These are phyloP conservation scores for Caenorhabditis inopinata DNA, from an alignment of 1,140 invertebrate genomes.

Conservation along the genomic window DNA sequence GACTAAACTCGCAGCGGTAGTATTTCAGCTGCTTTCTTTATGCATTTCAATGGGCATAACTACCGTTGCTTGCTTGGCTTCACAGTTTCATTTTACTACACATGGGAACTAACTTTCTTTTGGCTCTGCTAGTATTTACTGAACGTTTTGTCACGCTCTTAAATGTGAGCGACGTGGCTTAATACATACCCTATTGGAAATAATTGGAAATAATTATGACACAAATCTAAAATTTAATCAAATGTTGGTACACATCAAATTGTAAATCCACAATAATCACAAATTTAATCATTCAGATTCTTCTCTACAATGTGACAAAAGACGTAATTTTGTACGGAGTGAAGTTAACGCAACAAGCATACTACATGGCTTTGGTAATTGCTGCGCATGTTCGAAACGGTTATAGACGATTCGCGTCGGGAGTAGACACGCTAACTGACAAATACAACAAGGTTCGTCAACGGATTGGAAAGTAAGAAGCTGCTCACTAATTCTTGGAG, in stretches of 20 bases:
- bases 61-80: too few relatives aligned
- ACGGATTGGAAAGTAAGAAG: constrained; percentile 27
- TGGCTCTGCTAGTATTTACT: too few relatives aligned
- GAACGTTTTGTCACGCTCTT: too few relatives aligned
- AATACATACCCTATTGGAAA: too few relatives aligned
- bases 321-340: constrained; percentile 42
- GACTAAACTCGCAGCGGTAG: too few relatives aligned
- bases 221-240: too few relatives aligned
- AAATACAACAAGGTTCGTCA: constrained; percentile 37
- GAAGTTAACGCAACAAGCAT: constrained; percentile 48
- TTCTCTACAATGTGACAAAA: constrained; percentile 38
- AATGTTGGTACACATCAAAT: background rate
- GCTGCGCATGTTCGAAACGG: constrained; percentile 31
- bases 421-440: constrained; percentile 42
- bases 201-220: too few relatives aligned
- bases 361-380: constrained; percentile 41
- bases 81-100: too few relatives aligned
- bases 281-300: constrained; percentile 35
- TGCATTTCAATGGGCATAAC: too few relatives aligned
- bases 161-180: too few relatives aligned
- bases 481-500: background rate
- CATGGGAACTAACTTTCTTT: too few relatives aligned
- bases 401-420: constrained; percentile 47
- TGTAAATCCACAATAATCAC: background rate
- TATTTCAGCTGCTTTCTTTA: too few relatives aligned